phyloP scores from a whole-genome alignment of 2,888 invertebrate genomes.

The Sphaerophoria taeniata region DNA sequence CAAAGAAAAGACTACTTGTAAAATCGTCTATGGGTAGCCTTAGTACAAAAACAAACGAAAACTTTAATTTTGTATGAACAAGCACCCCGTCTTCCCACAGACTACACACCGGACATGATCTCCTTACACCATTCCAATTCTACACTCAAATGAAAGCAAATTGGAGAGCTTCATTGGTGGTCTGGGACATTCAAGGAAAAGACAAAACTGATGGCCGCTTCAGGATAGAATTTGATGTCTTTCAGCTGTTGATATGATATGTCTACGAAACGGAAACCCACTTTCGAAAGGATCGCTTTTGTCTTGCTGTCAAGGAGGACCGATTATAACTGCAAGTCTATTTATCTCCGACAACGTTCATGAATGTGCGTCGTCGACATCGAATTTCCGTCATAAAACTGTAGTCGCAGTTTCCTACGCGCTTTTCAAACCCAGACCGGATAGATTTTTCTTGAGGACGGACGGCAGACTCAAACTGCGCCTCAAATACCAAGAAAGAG shows the following conservation, averaged over 20 bases:
- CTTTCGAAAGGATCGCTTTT: slow-evolving; percentile 54
- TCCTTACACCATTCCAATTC: slow-evolving; percentile 7
- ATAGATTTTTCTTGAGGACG: slow-evolving; percentile 23
- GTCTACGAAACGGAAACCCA: slow-evolving; percentile 9
- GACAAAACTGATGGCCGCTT: slow-evolving; percentile 38
- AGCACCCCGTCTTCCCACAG: too few relatives aligned
- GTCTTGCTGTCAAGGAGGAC: slow-evolving; percentile 21
- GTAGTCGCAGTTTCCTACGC: slow-evolving; percentile 35
- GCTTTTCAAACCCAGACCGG: slow-evolving; percentile 20
- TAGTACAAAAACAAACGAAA: too few relatives aligned
- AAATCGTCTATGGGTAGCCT: too few relatives aligned
- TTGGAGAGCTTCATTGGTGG: slow-evolving; percentile 7
- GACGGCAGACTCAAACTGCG: not conserved
- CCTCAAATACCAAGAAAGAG: not conserved
- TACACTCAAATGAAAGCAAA: slow-evolving; percentile 39
- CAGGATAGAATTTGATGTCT: not conserved
- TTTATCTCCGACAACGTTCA: too few relatives aligned
- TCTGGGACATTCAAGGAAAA: slow-evolving; percentile 21
- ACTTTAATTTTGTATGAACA: too few relatives aligned
- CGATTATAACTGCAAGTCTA: slow-evolving; percentile 28
- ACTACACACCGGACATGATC: not conserved
- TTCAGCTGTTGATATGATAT: not conserved
- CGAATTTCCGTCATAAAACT: slow-evolving; percentile 46
- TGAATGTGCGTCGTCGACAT: slow-evolving; percentile 34
- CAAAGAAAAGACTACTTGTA: too few relatives aligned